Conservation (phyloP, 2,797 vertebrate species). For the Argentina silus region DNA sequence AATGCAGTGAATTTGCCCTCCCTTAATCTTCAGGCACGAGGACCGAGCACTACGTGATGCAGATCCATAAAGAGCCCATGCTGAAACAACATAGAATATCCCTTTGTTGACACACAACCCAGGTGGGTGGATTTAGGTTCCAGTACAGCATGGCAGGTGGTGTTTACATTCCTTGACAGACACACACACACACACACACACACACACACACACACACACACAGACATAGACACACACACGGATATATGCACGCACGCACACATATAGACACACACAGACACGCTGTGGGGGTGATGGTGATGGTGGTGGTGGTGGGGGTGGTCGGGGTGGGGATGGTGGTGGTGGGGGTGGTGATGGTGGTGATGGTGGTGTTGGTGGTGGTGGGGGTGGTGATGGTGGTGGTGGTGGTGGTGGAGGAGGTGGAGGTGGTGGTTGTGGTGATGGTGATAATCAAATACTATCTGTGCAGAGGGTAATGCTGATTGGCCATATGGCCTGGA, state of each 20-base stretch:
- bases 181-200: too few relatives aligned
- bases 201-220: too few relatives aligned
- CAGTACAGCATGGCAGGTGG: background rate
- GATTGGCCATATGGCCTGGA: slow-evolving; percentile 50
- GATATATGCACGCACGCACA: too few relatives aligned
- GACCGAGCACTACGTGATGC: too few relatives aligned
- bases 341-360: too few relatives aligned
- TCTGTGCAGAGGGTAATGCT: slow-evolving; percentile 51
- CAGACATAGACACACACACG: too few relatives aligned
- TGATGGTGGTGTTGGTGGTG: too few relatives aligned
- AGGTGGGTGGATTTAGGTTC: too few relatives aligned
- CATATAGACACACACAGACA: too few relatives aligned
- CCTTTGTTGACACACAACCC: background rate
- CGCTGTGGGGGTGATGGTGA: background rate
- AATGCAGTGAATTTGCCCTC: slow-evolving; percentile 31
- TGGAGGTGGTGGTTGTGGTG: slow-evolving; percentile 48
- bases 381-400: slow-evolving; percentile 48
- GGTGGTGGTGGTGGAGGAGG: slow-evolving; percentile 19
- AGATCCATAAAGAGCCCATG: background rate
- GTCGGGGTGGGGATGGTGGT: too few relatives aligned
- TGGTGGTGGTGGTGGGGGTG: too few relatives aligned
- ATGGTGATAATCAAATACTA: slow-evolving; percentile 68
- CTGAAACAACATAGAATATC: background rate
- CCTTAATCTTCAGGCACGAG: background rate
- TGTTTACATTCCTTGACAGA: background rate